These are phyloP conservation scores for Drosophila littoralis DNA, from an alignment of 1,140 invertebrate species.

Conservation along the genomic window DNA sequence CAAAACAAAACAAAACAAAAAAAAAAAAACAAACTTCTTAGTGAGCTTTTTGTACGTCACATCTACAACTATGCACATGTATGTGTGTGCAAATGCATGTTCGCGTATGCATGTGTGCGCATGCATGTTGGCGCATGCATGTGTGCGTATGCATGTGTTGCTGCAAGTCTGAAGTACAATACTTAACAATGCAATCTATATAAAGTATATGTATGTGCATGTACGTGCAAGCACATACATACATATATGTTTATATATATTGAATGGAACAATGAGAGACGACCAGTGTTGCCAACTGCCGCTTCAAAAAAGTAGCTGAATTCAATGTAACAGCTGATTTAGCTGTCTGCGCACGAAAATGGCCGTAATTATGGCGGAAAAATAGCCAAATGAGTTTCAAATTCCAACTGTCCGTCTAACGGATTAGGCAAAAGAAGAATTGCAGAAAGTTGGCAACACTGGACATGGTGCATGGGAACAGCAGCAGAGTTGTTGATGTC, in stretches of 20 bases:
- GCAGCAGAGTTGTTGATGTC: no score
- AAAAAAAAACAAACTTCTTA: neutral
- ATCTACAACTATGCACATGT: neutral
- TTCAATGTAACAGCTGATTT: no score
- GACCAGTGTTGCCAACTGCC: neutral
- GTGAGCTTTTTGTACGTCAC: constrained; percentile 55
- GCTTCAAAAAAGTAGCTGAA: no score
- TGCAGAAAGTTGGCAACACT: no score
- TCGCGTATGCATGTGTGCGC: constrained; percentile 8
- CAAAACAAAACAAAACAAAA: no score
- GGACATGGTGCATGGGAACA: no score
- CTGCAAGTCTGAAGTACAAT: constrained; percentile 28
- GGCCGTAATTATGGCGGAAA: no score
- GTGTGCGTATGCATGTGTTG: constrained; percentile 1
- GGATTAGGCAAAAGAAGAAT: no score
- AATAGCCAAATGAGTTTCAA: no score
- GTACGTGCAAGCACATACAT: neutral
- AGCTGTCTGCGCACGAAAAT: no score
- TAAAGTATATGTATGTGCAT: neutral
- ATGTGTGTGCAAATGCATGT: constrained; percentile 2
- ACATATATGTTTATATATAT: constrained; percentile 13
- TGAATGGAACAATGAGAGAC: neutral
- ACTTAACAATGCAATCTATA: constrained; percentile 5
- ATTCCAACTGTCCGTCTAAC: no score
- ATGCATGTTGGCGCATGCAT: constrained; percentile 3